Evolutionary conservation across 2,888 invertebrate genomes (phyloP).

Genomic region (Phrixothrix hirtus): DNA sequence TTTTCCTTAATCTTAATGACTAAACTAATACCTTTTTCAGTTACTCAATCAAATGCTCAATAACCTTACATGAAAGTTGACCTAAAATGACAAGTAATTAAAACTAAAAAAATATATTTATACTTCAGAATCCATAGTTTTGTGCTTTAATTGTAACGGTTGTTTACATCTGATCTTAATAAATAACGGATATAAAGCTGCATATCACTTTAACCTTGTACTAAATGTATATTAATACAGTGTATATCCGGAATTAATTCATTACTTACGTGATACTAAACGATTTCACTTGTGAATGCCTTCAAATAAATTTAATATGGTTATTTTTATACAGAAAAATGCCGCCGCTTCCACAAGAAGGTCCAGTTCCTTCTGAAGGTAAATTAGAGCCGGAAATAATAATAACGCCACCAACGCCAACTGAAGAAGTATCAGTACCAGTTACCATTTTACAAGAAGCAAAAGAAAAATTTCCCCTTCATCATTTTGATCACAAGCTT

Average conservation of each 20-base stretch:
- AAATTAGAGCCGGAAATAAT: slow-evolving; percentile 8
- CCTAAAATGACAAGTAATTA: too few relatives aligned
- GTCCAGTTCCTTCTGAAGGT: slow-evolving; percentile 5
- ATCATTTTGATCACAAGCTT: slow-evolving; percentile 19
- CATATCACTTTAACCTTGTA: not conserved
- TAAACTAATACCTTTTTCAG: too few relatives aligned
- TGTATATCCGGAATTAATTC: too few relatives aligned
- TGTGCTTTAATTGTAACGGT: too few relatives aligned
- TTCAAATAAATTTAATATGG: not conserved
- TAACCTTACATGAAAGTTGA: too few relatives aligned
- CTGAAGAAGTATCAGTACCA: slow-evolving; percentile 7
- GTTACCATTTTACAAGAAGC: slow-evolving; percentile 11
- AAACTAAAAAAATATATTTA: too few relatives aligned
- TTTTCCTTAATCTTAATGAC: too few relatives aligned
- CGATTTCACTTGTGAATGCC: not conserved
- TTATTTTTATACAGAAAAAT: slow-evolving; percentile 10
- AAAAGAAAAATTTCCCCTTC: slow-evolving; percentile 15
- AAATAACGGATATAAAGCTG: too few relatives aligned
- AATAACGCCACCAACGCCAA: slow-evolving; percentile 1
- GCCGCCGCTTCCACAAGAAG: slow-evolving; percentile 19
- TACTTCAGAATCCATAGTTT: too few relatives aligned
- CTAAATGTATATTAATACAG: not conserved
- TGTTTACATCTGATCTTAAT: too few relatives aligned
- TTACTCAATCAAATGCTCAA: too few relatives aligned
- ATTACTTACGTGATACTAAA: not conserved